Evolutionary conservation across 2,797 vertebrate genomes (phyloP).

Genomic region (Sylvia borin): DNA sequence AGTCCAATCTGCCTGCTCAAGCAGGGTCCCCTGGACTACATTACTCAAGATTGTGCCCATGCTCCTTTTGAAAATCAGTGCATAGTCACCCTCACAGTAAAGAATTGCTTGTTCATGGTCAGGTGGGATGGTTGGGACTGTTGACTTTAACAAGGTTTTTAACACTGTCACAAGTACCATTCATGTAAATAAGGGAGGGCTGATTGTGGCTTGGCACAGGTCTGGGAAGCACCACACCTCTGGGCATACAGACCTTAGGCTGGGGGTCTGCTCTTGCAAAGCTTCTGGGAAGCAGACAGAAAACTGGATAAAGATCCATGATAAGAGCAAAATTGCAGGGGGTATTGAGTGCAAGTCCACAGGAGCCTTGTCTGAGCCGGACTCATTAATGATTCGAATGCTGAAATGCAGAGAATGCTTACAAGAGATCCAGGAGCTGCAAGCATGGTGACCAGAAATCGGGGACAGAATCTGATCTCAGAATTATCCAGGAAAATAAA

Average conservation of each 20-base stretch:
- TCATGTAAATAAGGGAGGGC: background rate
- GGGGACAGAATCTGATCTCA: background rate
- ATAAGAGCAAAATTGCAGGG: background rate
- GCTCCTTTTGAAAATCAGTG: background rate
- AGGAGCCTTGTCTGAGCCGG: background rate
- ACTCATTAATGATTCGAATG: background rate
- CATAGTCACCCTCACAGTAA: background rate
- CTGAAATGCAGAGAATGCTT: background rate
- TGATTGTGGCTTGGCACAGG: background rate
- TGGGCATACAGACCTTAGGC: background rate
- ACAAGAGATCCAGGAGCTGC: background rate
- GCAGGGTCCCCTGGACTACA: background rate
- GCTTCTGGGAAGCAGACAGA: background rate
- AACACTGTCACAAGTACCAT: background rate
- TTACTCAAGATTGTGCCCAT: background rate
- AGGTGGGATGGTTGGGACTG: background rate
- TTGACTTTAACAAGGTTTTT: background rate
- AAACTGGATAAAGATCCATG: background rate
- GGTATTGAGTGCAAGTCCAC: background rate
- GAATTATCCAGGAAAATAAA: background rate
- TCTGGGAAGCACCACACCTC: background rate
- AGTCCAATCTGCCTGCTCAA: background rate
- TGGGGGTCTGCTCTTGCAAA: background rate
- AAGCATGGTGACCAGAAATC: accelerated
- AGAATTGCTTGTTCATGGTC: background rate